phyloP scores from a whole-genome alignment of 2,888 invertebrate species.

The Aporophyla lueneburgensis region DNA sequence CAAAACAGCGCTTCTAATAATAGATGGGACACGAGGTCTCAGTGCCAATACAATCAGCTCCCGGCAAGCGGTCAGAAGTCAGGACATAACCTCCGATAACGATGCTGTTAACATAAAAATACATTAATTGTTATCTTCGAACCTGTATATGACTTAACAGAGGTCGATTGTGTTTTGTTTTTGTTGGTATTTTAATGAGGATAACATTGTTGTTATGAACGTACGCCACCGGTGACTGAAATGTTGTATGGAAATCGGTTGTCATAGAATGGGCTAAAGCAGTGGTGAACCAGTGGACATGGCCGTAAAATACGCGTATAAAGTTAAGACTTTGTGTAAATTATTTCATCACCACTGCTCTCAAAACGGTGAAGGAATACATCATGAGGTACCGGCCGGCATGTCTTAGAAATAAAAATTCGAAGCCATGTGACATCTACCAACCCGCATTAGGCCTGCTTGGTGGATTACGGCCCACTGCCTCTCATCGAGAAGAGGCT shows the following conservation, averaged over 20 bases:
- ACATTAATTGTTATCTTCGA: constrained; percentile 12
- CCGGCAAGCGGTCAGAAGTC: constrained; percentile 12
- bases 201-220: background rate
- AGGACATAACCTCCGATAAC: constrained; percentile 15
- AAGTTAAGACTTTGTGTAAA: no score
- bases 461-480: no score
- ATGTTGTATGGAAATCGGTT: background rate
- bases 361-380: no score
- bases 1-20: constrained; percentile 5
- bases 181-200: background rate
- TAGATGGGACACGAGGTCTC: background rate
- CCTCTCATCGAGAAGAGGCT: no score
- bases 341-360: no score
- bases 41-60: background rate
- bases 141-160: background rate
- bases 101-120: constrained; percentile 17
- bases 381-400: no score
- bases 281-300: no score
- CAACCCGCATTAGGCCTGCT: no score
- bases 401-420: no score
- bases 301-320: no score
- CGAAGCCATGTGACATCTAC: no score
- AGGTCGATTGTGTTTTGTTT: background rate
- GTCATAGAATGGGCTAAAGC: no score
- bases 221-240: background rate